Conservation (phyloP, 1,140 invertebrate genomes). For the Rhagoletis zephyria region DNA sequence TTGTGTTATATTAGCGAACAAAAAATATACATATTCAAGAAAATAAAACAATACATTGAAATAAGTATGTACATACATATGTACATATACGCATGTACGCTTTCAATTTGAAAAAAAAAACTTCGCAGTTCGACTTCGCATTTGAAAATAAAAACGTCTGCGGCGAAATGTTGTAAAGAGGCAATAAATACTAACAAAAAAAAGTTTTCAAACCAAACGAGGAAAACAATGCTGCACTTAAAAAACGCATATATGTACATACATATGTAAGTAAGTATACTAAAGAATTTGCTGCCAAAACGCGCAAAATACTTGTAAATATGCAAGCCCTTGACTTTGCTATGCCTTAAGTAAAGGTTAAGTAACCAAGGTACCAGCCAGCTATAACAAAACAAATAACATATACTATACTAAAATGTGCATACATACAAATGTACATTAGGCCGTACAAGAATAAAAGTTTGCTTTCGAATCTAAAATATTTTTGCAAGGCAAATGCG, state of each 20-base stretch:
- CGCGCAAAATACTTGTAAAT: background rate
- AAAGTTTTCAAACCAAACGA: background rate
- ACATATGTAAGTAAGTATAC: too few species aligned
- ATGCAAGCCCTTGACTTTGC: constrained; percentile 48
- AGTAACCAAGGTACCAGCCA: constrained; percentile 39
- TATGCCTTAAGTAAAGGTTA: constrained; percentile 46
- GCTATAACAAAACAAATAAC: constrained; percentile 29
- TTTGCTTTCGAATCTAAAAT: too few species aligned
- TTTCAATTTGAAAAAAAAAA: background rate
- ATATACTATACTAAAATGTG: too few species aligned
- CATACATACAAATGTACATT: too few species aligned
- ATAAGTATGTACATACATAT: too few species aligned
- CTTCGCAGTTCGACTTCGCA: too few species aligned
- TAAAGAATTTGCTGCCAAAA: background rate
- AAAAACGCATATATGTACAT: too few species aligned
- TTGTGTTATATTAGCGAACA: too few species aligned
- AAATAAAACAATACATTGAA: background rate
- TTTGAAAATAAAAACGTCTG: constrained; percentile 5
- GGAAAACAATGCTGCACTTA: too few species aligned
- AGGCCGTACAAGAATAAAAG: too few species aligned
- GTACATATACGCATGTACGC: too few species aligned
- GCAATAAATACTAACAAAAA: constrained; percentile 6
- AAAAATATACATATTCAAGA: background rate
- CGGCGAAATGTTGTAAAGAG: background rate
- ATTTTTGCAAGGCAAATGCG: too few species aligned